phyloP scores from a whole-genome alignment of 1,140 invertebrate species.

The Lordiphosa collinella region DNA sequence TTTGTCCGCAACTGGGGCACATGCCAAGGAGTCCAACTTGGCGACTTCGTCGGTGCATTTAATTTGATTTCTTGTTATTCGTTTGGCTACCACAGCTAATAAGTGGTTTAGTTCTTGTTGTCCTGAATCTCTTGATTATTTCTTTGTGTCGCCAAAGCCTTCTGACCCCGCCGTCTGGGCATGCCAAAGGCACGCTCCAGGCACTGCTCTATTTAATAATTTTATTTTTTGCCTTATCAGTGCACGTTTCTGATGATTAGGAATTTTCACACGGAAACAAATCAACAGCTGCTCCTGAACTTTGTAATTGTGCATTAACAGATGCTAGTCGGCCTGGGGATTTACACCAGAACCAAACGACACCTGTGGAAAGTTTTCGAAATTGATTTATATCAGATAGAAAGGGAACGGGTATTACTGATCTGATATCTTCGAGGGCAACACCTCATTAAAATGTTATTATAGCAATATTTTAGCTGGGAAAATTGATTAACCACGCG shows the following conservation, averaged over 20 bases:
- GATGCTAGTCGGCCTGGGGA: constrained; percentile 2
- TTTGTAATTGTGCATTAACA: constrained; percentile 47
- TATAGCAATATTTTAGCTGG: constrained; percentile 47
- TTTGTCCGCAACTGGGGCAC: not conserved
- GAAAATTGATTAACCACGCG: constrained; percentile 60
- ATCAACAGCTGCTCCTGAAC: constrained; percentile 41
- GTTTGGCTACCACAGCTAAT: not conserved
- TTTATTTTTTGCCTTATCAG: constrained; percentile 45
- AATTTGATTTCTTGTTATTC: constrained; percentile 7
- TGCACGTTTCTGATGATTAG: constrained; percentile 34
- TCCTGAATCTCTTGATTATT: constrained; percentile 2
- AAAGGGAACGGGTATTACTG: constrained; percentile 41
- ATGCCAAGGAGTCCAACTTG: not conserved
- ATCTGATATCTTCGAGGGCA: constrained; percentile 17
- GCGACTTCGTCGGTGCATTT: constrained; percentile 1
- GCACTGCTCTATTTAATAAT: constrained; percentile 35
- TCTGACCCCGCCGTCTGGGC: constrained; percentile 8
- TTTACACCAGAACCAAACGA: not conserved
- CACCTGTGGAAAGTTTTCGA: constrained; percentile 60
- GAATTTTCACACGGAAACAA: constrained; percentile 69
- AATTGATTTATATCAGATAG: constrained; percentile 44
- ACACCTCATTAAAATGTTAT: constrained; percentile 59
- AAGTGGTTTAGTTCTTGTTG: constrained; percentile 8
- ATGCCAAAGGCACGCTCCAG: constrained; percentile 54
- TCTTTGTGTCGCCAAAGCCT: not conserved